Base-by-base conservation (phyloP, 2,113 vertebrate species). In the Pardalotus punctatus region DNA sequence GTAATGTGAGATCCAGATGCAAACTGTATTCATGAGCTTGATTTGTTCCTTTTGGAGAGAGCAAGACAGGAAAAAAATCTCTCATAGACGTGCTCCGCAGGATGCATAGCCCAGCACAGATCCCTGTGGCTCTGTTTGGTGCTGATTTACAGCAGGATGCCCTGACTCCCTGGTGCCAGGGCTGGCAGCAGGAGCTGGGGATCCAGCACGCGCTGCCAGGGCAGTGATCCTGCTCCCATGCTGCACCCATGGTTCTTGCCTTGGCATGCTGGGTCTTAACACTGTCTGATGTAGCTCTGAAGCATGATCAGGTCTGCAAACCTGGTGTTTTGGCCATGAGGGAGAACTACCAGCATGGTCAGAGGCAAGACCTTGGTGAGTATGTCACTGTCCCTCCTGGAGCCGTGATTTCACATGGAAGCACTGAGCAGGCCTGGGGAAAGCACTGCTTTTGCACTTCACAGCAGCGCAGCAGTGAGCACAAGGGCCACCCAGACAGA, bases 11-110 rank as follows among this genome's bases (percentile, higher is more conserved):
- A 91, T 96, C 70, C 95, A 96, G 94, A 86, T 77, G 73, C 82
- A 88, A 81, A 57, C 62, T 42, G 19, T 79, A 90, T 86, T 85
- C 93, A 90, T 5, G 14, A 48, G 18, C 87, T 95, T 27, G 13
- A 11, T 84, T 81, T 73, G 31, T 58, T 97, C 88, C 76, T 96
- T 94, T 76, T 80, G 57, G 58, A 88, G 81, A 97, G 89, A 87
- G 64, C 9, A 76, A 65, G 28, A 51, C 11, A 19, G 11, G 24
- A 18, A 54, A 43, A 40, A 33, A 38, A 20, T 6, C 15, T 54
- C 35, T 28, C 35, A 14, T 24, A 48, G n/a, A 53, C 1, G 4
- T 13, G 7, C 21, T 82, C 5, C 21, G 9, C 20, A 25, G 57
- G 64, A 51, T 21, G 35, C 5, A 5, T 6, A 29, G 19, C 40